Conservation (phyloP, 30 jellyfish, hydroid and myxozoan species). For the Turritopsis rubra region DNA sequence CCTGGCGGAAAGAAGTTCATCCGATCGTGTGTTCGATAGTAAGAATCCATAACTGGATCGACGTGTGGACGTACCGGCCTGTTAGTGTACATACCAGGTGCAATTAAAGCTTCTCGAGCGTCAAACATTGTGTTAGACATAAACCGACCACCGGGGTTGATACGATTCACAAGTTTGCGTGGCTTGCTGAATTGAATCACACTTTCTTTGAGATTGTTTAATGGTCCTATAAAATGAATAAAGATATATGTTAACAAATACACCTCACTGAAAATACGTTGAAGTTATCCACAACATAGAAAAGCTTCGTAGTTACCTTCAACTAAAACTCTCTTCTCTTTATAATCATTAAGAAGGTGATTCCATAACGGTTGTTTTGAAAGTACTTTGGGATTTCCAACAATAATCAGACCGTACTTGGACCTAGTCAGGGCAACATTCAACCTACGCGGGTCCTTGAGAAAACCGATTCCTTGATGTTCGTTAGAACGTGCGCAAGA, state of each 20-base stretch:
- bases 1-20: slow-evolving; percentile 97
- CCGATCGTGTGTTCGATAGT: slow-evolving; percentile 94
- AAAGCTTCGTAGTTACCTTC: slow-evolving; percentile 63
- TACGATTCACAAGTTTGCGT: slow-evolving; percentile 79
- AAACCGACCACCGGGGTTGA: slow-evolving; percentile 99
- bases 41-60: slow-evolving; percentile 94
- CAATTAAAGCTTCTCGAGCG: slow-evolving; percentile 95
- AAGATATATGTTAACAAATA: background rate
- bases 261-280: background rate
- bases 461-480: slow-evolving; percentile 98
- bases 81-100: slow-evolving; percentile 96
- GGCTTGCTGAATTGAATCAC: slow-evolving; percentile 97
- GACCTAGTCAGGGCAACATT: slow-evolving; percentile 98
- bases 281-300: background rate
- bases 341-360: slow-evolving; percentile 90
- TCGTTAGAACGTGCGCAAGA: slow-evolving; percentile 99
- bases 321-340: slow-evolving; percentile 88
- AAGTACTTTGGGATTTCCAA: slow-evolving; percentile 97
- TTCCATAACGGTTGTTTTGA: slow-evolving; percentile 97
- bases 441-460: slow-evolving; percentile 97
- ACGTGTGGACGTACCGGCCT: slow-evolving; percentile 86
- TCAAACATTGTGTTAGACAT: slow-evolving; percentile 95
- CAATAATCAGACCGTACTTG: slow-evolving; percentile 89
- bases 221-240: slow-evolving; percentile 59
- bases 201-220: slow-evolving; percentile 90